Percentiles rank a stretch among this genome's conserved stretches.
Evolutionary conservation across 2,113 vertebrate species (phyloP).

Genomic region (Tursiops truncatus): DNA sequence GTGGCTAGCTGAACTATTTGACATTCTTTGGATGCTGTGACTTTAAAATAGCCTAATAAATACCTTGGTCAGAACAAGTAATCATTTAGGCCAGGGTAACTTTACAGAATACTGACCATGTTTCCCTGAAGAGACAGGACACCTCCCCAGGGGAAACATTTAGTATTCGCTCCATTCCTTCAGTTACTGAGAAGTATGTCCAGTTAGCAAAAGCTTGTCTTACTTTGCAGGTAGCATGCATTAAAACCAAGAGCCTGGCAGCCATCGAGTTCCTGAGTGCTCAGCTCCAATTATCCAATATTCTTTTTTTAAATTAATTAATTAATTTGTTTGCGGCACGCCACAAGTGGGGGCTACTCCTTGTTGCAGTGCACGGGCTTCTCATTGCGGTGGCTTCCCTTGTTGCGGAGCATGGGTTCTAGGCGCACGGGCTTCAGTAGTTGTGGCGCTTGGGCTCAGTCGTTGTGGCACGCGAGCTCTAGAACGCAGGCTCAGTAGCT

Average conservation of each 20-base stretch:
- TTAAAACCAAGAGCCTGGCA: slow-evolving; percentile 48
- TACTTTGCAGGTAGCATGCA: background rate
- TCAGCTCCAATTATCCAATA: background rate
- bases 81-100: background rate
- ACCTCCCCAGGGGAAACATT: background rate
- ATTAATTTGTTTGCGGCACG: too few species aligned
- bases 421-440: too few species aligned
- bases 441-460: too few species aligned
- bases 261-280: slow-evolving; percentile 47
- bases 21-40: background rate
- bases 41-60: slow-evolving; percentile 15
- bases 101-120: background rate
- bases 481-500: too few species aligned
- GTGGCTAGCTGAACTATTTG: background rate
- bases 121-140: background rate
- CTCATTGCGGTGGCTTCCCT: too few species aligned
- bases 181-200: background rate
- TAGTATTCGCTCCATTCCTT: background rate
- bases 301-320: background rate
- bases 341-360: too few species aligned
- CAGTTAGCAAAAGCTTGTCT: slow-evolving; percentile 22
- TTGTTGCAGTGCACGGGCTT: too few species aligned
- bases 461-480: too few species aligned
- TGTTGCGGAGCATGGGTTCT: too few species aligned
- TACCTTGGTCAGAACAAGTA: background rate